A percentile compares a stretch with the other conserved stretches of the same genome.
phyloP scores from a whole-genome alignment of 2,888 invertebrate species.

The Drosophila koepferae region DNA sequence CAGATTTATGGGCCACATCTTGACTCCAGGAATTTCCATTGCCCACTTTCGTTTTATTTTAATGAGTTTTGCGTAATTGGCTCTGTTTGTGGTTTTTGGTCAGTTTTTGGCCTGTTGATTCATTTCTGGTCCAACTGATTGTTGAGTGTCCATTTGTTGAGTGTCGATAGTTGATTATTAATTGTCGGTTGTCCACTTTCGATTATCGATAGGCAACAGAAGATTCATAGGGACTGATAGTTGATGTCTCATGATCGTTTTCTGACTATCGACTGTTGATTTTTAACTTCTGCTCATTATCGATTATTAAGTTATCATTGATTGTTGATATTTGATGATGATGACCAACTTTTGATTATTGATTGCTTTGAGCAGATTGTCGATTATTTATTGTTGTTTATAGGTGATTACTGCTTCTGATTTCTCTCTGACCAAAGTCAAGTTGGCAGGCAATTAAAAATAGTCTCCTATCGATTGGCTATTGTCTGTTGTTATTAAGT shows the following conservation, averaged over 20 bases:
- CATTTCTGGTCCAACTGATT: conserved; percentile 28
- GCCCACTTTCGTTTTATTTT: conserved; percentile 56
- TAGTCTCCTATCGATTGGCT: neutral
- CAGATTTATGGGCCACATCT: conserved; percentile 66
- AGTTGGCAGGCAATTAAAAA: neutral
- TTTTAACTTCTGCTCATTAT: neutral
- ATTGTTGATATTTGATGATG: neutral
- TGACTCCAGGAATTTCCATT: conserved; percentile 37
- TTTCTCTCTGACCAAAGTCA: too few species aligned
- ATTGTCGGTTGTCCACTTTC: neutral
- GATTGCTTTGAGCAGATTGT: neutral
- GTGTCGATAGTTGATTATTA: conserved; percentile 14
- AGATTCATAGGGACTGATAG: neutral
- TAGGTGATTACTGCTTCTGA: too few species aligned
- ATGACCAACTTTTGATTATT: neutral
- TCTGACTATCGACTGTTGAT: neutral
- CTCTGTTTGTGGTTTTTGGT: conserved; percentile 17
- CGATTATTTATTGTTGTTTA: neutral
- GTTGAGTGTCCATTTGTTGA: conserved; percentile 13
- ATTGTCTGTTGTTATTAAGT: too few species aligned
- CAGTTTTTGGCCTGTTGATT: conserved; percentile 29
- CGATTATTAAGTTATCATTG: neutral
- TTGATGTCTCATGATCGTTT: neutral
- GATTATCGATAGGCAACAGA: neutral
- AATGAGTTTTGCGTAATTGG: conserved; percentile 65